phyloP scores from a whole-genome alignment of 2,113 vertebrate species.

The Gorsachius goisagi region DNA sequence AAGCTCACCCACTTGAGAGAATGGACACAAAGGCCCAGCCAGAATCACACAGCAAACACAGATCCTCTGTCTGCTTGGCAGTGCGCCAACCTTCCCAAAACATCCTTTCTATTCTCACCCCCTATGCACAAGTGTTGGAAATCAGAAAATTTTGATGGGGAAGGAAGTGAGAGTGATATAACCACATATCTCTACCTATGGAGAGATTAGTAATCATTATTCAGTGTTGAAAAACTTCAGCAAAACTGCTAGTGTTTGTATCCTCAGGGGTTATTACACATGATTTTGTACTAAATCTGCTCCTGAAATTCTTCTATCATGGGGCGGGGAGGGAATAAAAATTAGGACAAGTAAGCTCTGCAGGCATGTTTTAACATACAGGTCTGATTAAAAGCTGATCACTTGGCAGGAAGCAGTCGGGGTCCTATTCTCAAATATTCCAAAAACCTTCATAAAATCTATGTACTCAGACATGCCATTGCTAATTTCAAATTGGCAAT shows the following conservation, averaged over 20 bases:
- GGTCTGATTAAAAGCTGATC: not conserved
- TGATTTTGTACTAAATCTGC: not conserved
- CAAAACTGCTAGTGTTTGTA: not conserved
- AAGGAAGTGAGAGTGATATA: not conserved
- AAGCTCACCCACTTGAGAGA: not conserved
- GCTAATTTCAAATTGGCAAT: not conserved
- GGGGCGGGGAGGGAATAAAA: not conserved
- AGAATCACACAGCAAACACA: not conserved
- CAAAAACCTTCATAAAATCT: not conserved
- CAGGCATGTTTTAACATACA: not conserved
- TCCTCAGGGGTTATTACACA: not conserved
- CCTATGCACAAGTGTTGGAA: not conserved
- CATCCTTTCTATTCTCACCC: not conserved
- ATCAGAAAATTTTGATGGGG: not conserved
- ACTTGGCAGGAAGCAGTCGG: not conserved
- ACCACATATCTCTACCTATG: not conserved
- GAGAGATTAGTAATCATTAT: not conserved
- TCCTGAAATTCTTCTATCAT: not conserved
- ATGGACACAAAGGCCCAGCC: not conserved
- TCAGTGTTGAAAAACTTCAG: not conserved
- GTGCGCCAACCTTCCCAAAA: not conserved
- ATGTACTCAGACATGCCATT: not conserved
- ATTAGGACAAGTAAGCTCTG: not conserved
- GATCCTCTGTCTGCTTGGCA: not conserved
- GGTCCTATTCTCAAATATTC: not conserved